Conservation (phyloP, 2,888 invertebrate species). For the Drosophila rellima region DNA sequence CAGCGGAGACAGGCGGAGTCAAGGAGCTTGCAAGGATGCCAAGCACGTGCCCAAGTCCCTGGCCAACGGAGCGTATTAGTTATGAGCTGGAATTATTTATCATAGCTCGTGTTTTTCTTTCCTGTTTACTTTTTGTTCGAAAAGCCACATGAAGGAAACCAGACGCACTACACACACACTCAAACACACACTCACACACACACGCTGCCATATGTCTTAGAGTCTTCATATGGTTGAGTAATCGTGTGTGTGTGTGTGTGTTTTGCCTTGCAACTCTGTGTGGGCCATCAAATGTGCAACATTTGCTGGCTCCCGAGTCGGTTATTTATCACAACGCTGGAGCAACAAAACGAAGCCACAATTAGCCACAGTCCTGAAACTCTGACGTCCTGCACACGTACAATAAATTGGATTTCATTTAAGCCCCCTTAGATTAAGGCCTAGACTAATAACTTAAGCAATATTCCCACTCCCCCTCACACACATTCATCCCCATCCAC, state of each 20-base stretch:
- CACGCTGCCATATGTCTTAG: slow-evolving; percentile 56
- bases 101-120: slow-evolving; percentile 60
- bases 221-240: slow-evolving; percentile 44
- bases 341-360: slow-evolving; percentile 26
- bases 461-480: slow-evolving; percentile 18
- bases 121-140: slow-evolving; percentile 61
- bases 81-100: slow-evolving; percentile 71
- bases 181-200: slow-evolving; percentile 33
- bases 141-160: slow-evolving; percentile 76
- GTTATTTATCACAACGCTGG: slow-evolving; percentile 33
- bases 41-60: slow-evolving; percentile 17
- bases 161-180: slow-evolving; percentile 23
- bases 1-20: slow-evolving; percentile 27
- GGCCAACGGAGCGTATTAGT: slow-evolving; percentile 53
- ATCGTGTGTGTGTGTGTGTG: slow-evolving; percentile 53
- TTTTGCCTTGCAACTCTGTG: slow-evolving; percentile 39
- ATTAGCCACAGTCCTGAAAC: slow-evolving; percentile 41
- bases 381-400: slow-evolving; percentile 59
- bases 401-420: slow-evolving; percentile 76
- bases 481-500: background rate
- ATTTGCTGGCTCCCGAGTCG: slow-evolving; percentile 37
- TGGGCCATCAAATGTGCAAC: slow-evolving; percentile 76
- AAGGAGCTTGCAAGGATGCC: slow-evolving; percentile 13
- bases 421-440: slow-evolving; percentile 71
- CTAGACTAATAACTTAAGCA: slow-evolving; percentile 72